phyloP scores from a whole-genome alignment of 2,113 vertebrate species.

The Caranx melampygus region DNA sequence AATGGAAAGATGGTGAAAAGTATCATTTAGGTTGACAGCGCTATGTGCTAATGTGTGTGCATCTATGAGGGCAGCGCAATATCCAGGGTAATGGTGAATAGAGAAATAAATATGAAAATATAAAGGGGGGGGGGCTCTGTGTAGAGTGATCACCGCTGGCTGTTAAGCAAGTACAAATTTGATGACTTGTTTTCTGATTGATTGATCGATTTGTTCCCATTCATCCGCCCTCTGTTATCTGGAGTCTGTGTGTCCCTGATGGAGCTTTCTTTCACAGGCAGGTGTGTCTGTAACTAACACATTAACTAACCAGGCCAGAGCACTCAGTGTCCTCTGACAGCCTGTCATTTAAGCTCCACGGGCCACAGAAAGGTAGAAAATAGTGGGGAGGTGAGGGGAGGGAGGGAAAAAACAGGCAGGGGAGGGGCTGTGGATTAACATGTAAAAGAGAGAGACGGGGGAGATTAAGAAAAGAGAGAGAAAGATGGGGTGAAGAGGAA shows the following conservation, averaged over 20 bases:
- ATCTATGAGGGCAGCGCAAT: constrained; percentile 77
- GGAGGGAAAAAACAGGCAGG: constrained; percentile 10
- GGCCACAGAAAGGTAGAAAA: constrained; percentile 48
- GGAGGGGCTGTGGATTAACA: constrained; percentile 42
- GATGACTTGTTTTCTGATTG: constrained; percentile 64
- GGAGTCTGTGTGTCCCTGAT: constrained; percentile 32
- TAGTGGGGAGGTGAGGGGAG: constrained; percentile 2
- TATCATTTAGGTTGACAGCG: constrained; percentile 85
- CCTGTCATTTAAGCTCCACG: constrained; percentile 70
- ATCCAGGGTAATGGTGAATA: constrained; percentile 65
- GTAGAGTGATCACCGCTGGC: constrained; percentile 51
- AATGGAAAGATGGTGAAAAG: constrained; percentile 84
- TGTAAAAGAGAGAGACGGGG: constrained; percentile 38
- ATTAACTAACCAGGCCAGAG: constrained; percentile 68
- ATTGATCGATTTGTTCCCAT: constrained; percentile 55
- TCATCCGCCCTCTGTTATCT: constrained; percentile 43
- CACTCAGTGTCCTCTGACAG: constrained; percentile 73
- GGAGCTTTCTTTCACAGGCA: constrained; percentile 59
- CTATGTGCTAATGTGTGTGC: constrained; percentile 82
- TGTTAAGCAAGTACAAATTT: constrained; percentile 65
- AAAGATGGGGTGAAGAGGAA: constrained; percentile 5
- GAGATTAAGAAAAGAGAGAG: constrained; percentile 5
- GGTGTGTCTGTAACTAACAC: constrained; percentile 74
- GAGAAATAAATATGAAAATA: constrained; percentile 76
- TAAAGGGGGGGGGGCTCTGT: constrained; percentile 15